Evolutionary conservation across 2,113 vertebrate genomes (phyloP).

Genomic region (Eclectus roratus): DNA sequence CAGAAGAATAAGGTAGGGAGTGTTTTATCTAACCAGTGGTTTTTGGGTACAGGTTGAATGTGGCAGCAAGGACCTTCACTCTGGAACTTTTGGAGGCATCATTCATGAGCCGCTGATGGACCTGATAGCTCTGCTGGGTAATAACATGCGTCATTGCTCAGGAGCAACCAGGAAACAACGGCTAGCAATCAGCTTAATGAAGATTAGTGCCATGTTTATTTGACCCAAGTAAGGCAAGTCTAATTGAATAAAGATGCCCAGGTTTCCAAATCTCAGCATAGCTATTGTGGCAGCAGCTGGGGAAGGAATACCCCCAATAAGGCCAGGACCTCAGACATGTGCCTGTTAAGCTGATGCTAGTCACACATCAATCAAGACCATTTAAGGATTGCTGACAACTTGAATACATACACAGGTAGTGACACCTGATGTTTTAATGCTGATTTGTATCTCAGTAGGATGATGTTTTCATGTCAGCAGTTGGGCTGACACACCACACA

Average conservation of each 20-base stretch:
- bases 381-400: background rate
- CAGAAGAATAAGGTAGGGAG: background rate
- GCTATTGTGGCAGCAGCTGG: background rate
- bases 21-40: background rate
- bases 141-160: background rate
- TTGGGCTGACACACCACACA: background rate
- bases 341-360: background rate
- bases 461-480: background rate
- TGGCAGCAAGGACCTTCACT: constrained; percentile 77
- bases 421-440: background rate
- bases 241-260: background rate
- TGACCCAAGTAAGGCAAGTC: background rate
- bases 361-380: background rate
- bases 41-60: constrained; percentile 72
- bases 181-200: background rate
- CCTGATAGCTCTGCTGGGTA: constrained; percentile 79
- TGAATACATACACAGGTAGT: rapidly evolving
- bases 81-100: constrained; percentile 79
- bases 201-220: background rate
- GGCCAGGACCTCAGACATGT: background rate
- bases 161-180: background rate
- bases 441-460: background rate
- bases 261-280: background rate
- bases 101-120: constrained; percentile 77
- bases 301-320: background rate